These are phyloP conservation scores for Drosophila yooni DNA, from an alignment of 2,888 invertebrate species.

Conservation along the genomic window DNA sequence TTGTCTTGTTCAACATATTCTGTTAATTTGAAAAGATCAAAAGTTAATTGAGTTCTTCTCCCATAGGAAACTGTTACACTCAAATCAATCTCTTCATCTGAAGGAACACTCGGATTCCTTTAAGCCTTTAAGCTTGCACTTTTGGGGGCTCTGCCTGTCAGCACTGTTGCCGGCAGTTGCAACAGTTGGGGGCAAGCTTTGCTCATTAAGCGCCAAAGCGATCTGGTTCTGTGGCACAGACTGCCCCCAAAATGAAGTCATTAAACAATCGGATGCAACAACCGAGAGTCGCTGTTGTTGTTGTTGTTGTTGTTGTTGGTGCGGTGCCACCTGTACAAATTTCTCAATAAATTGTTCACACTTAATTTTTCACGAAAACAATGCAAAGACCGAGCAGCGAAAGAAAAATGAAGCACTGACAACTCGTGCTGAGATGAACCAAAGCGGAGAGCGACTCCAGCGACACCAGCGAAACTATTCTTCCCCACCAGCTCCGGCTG, in stretches of 20 bases:
- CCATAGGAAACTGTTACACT: not conserved
- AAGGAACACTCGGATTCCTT: slow-evolving; percentile 21
- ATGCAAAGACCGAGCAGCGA: slow-evolving; percentile 51
- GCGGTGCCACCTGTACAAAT: slow-evolving; percentile 76
- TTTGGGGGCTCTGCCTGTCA: slow-evolving; percentile 15
- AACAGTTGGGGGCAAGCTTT: slow-evolving; percentile 57
- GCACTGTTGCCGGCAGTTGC: slow-evolving; percentile 6
- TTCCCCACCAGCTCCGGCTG: not conserved
- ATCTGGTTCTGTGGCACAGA: slow-evolving; percentile 39
- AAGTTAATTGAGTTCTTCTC: slow-evolving; percentile 10
- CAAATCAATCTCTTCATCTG: slow-evolving; percentile 6
- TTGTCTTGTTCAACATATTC: not conserved
- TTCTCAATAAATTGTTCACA: slow-evolving; percentile 81
- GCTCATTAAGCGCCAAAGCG: slow-evolving; percentile 64
- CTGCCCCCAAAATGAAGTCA: slow-evolving; percentile 65
- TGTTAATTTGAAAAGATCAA: slow-evolving; percentile 10
- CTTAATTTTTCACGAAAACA: slow-evolving; percentile 77
- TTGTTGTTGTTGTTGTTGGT: slow-evolving; percentile 24
- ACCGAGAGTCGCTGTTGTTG: slow-evolving; percentile 40
- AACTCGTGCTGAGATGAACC: slow-evolving; percentile 72
- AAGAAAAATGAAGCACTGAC: slow-evolving; percentile 79
- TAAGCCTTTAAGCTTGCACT: slow-evolving; percentile 8
- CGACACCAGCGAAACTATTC: slow-evolving; percentile 33
- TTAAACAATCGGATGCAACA: slow-evolving; percentile 70
- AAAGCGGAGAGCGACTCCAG: slow-evolving; percentile 16